Base-by-base conservation (phyloP, 2,888 invertebrate genomes). In the Ennomos quercinarius region DNA sequence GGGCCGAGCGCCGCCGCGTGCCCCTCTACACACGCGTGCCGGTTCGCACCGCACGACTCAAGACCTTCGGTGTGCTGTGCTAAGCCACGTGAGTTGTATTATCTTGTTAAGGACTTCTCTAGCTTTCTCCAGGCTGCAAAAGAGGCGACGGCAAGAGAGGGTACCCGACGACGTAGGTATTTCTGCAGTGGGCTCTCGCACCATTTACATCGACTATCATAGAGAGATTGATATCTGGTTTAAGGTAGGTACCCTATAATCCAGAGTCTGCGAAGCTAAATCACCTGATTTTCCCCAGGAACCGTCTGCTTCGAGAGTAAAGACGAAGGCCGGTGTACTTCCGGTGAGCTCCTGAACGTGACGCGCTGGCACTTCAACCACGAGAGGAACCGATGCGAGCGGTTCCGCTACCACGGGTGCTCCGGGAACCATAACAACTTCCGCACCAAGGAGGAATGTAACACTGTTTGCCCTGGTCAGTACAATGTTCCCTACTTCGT, bases 1-100 rank as follows among this genome's bases (percentile, higher is more conserved):
- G 97, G 97, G 0, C 97, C 97, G 0, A 94, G 94, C 64, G 96
- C 95, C 43, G 95, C 95, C 49, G 94, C 95, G 49, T 97, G 97
- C 67, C 97, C 97, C 0, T 96, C 96, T 1, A 96, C 96, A 0
- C 97, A 97, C 84, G 96, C 96, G 64, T 97, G 97, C 74, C 95
- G 97, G 70, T 92, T 97, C 63, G 96, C 96, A 63, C 97, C 97
- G 0, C 94, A 97, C 45, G 95, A 95, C 62, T 83, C 89, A 0
- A 95, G 96, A 72, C 96, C 96, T 57, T 96, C 97, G 0, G 96
- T 97, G n/a, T 97, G 97, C 87, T 97, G 97, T 77, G 96, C 96
- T 9, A 97, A 97, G 80, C 97, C 97, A 66, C 93, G 96, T 96
- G 83, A 93, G 94, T 44, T 27, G 6, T 5, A 27, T 27, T 17